Base-by-base conservation (phyloP, 1,140 invertebrate genomes). In the Polypedilum pembai region DNA sequence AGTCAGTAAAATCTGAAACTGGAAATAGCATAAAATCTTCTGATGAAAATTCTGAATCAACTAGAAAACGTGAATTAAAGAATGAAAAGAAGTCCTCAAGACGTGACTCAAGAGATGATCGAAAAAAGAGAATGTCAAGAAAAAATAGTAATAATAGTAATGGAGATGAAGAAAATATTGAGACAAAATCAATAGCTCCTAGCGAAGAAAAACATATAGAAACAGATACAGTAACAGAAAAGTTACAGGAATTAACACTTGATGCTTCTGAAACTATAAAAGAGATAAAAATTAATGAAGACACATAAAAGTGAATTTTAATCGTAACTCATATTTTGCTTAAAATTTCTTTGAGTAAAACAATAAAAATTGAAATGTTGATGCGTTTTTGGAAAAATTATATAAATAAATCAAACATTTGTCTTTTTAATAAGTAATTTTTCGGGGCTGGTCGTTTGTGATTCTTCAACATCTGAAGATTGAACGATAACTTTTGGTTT, bases 341-440 rank as follows among this genome's bases (percentile, higher is more conserved):
- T 18, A 18, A 69, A 18, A 69, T 69, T 69, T 69, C 65, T 69
- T 69, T 69, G 65, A 18, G 5, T 69, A 10, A 21, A 10, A n/a
- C 4, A 69, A 20, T 69, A 21, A 69, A 69, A 7, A 4, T 56
- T 56, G 12, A n/a, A 56, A 56, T 12, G 65, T 7, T 69, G 18
- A 66, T 17, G 24, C 5, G 5, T 33, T 33, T 33, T 33, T 33
- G 24, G 5, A 20, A 66, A 69, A 20, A 17, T 8, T 66, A 18
- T 66, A 10, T 21, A n/a, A 4, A 1, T 56, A 56, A 15, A 3
- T 56, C 20, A 69, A n/a, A 69, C 65, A 69, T 69, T 18, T 5
- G 65, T 18, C 8, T 18, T n/a, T 2, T 69, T 69, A 21, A 69
- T 69, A 69, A 69, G 65, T 20, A 69, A 21, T 21, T 69, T 69